These are phyloP conservation scores for Leucoraja erinaceus DNA, from an alignment of 2,113 vertebrate species.

Conservation along the genomic window DNA sequence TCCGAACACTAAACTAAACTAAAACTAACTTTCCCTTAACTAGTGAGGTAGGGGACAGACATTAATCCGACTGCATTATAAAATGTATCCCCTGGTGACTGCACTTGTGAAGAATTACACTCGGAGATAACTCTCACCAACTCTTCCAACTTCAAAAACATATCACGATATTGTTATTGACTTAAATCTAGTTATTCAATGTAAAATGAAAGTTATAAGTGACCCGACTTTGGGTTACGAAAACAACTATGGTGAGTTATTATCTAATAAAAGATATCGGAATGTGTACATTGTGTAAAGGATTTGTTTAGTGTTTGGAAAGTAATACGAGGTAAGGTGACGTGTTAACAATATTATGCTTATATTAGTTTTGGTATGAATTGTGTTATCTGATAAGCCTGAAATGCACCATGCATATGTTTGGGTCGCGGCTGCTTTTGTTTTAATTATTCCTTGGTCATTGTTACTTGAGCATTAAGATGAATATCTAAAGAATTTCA, in stretches of 20 bases:
- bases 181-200: not conserved
- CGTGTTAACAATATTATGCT: not conserved
- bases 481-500: constrained; percentile 17
- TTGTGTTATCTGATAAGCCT: not conserved
- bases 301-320: not conserved
- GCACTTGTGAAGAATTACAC: not conserved
- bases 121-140: not conserved
- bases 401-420: constrained; percentile 3
- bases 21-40: not conserved
- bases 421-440: not conserved
- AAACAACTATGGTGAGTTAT: not conserved
- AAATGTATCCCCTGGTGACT: not conserved
- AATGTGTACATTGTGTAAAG: not conserved
- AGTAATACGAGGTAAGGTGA: not conserved
- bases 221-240: too few relatives aligned
- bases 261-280: not conserved
- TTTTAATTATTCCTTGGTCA: not conserved
- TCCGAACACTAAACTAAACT: too few relatives aligned
- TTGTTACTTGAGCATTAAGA: constrained; percentile 18
- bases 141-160: not conserved
- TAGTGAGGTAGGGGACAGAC: not conserved
- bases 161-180: not conserved
- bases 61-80: not conserved
- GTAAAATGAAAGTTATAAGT: too few relatives aligned
- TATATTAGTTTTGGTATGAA: not conserved